A percentile compares a stretch with the other conserved stretches of the same genome.
Evolutionary conservation across 2,113 vertebrate genomes (phyloP).

Genomic region (Charadrius vociferus): DNA sequence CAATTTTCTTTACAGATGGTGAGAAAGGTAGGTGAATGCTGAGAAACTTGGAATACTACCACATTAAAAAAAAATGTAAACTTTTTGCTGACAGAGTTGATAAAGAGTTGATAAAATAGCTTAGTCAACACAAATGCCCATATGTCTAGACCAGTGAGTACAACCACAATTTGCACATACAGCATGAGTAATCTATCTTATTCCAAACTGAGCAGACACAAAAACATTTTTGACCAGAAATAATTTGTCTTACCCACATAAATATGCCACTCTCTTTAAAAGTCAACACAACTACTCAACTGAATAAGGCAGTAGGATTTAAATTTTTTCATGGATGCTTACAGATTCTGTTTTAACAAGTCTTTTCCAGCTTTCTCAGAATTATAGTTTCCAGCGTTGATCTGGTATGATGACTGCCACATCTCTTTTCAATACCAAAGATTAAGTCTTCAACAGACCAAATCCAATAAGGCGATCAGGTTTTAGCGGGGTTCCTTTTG

Average conservation of each 20-base stretch:
- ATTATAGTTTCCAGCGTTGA: not conserved
- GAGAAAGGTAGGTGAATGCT: conserved; percentile 13
- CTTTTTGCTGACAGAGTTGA: conserved; percentile 30
- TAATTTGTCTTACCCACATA: not conserved
- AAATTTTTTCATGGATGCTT: not conserved
- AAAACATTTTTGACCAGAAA: conserved; percentile 3
- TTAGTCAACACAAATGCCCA: conserved; percentile 49
- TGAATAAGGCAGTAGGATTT: not conserved
- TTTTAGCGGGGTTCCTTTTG: not conserved
- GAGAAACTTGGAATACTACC: not conserved
- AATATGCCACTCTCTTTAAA: not conserved
- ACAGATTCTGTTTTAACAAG: not conserved
- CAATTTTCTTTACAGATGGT: not conserved
- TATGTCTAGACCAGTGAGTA: conserved; percentile 58
- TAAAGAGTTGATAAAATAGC: conserved; percentile 12
- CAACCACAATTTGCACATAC: conserved; percentile 39
- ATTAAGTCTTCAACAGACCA: not conserved
- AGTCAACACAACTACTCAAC: not conserved
- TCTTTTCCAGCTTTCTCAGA: not conserved
- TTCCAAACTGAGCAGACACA: conserved; percentile 56
- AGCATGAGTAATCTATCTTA: conserved; percentile 56
- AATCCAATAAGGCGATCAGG: not conserved
- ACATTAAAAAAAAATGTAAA: conserved; percentile 17
- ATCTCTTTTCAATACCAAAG: not conserved
- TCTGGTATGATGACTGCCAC: not conserved